Evolutionary conservation across 1,140 invertebrate species (phyloP), one percentile per base, ranked within the genome.

Genomic region (Pseudachorutes palmiensis): DNA sequence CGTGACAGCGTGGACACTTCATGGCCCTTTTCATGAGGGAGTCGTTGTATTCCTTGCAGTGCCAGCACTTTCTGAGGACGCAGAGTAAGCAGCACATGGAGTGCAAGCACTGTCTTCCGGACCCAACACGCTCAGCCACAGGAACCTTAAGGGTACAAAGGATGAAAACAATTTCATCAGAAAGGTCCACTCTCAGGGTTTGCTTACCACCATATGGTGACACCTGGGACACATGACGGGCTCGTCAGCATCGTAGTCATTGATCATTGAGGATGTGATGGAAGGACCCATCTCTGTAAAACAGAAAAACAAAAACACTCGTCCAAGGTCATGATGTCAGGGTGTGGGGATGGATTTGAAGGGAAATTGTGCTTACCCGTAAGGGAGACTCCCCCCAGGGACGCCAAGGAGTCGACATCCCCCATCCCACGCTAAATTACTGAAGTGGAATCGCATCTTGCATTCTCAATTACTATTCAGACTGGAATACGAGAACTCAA

Each of bases 131-230:
- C 51, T 24, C 14, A 14, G 9, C 51, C 5, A 16, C 51, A 14
- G 51, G 51, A 26, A 55, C 51, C 51, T 55, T 5, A 24, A 14
- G 24, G 5, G 55, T 9, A 58, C 55, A 29, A 24, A 14, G 12
- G 9, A 12, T 58, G 55, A 5, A 24, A 58, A 29, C n/a, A 24
- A 58, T 24, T 9, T 9, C 24, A 24, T 29, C n/a, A 58, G 55
- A 58, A 58, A 24, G 22, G 14, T 58, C 55, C 55, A 58, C 9
- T 58, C n/a, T 9, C 14, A 9, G 55, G 28, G 55, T 58, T 61
- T 30, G 31, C 59, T 32, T 61, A 61, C 33, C 9, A 61, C 59
- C 59, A 36, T 61, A 32, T 55, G 12, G 3, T 14, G 24, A 24
- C 51, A 55, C 24, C 24, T 55, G 12, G 51, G 24, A 55, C 51